Percentiles rank a stretch among this genome's conserved stretches.
Evolutionary conservation across 2,888 invertebrate genomes (phyloP).

Genomic region (Ommatoiulus sabulosus): DNA sequence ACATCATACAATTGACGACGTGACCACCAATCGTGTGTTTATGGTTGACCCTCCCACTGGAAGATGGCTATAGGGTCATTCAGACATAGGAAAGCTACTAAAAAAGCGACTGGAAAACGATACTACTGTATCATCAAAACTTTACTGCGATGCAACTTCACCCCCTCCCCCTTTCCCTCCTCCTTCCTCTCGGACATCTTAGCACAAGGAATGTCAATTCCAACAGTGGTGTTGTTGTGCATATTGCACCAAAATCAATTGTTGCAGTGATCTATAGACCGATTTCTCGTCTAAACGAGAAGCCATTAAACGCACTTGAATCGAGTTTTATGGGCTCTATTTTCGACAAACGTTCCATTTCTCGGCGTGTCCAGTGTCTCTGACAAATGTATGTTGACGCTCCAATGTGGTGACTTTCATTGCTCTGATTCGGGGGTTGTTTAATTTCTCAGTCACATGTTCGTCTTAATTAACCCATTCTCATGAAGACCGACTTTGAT

Average conservation of each 20-base stretch:
- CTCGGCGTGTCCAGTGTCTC: neutral
- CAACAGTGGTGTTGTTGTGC: neutral
- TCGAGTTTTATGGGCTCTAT: neutral
- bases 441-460: slow-evolving; percentile 30
- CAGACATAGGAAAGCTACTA: no score
- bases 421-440: slow-evolving; percentile 9
- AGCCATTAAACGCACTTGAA: neutral
- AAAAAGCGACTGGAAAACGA: no score
- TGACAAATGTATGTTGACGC: slow-evolving; percentile 30
- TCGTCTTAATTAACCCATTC: slow-evolving; percentile 39
- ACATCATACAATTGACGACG: no score
- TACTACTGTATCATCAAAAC: no score
- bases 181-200: neutral
- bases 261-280: neutral
- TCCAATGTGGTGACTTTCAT: slow-evolving; percentile 13
- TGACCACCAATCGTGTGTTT: no score
- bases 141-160: no score
- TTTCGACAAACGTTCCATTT: neutral
- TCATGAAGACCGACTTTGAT: neutral
- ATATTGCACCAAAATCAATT: neutral
- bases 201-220: neutral
- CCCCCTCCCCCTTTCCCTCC: no score
- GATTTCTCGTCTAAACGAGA: slow-evolving; percentile 8
- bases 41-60: no score
- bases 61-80: no score